Evolutionary conservation across 2,797 vertebrate species (phyloP).

Genomic region (Apogon talboti): DNA sequence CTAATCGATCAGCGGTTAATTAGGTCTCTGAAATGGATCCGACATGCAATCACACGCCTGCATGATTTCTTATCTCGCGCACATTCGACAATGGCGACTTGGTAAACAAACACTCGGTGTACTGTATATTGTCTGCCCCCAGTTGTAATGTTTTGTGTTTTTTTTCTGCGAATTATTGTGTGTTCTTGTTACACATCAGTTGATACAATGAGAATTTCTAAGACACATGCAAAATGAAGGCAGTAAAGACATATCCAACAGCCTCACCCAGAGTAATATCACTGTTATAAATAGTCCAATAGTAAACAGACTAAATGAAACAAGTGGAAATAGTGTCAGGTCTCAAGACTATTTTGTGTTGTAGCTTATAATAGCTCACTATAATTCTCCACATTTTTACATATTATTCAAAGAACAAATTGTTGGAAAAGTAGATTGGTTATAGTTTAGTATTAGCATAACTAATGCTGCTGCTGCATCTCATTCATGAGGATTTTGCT

Average conservation of each 20-base stretch:
- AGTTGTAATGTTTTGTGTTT: not conserved
- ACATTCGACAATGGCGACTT: constrained; percentile 19
- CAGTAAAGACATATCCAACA: not conserved
- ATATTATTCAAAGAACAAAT: not conserved
- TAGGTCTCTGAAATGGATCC: constrained; percentile 55
- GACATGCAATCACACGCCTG: constrained; percentile 48
- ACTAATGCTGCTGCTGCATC: not conserved
- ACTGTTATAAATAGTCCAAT: not conserved
- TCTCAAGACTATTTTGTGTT: not conserved
- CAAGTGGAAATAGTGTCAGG: not conserved
- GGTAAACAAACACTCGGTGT: constrained; percentile 17
- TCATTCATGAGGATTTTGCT: constrained; percentile 35
- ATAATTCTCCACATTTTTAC: not conserved
- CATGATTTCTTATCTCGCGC: constrained; percentile 17
- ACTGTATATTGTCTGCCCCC: not conserved
- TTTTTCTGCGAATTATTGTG: constrained; percentile 1
- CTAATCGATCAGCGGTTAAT: constrained; percentile 66
- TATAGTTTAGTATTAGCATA: constrained; percentile 8
- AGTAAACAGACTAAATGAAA: constrained; percentile 1
- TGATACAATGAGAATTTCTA: not conserved
- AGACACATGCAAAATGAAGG: constrained; percentile 5
- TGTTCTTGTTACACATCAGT: not conserved
- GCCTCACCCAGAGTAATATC: too few species aligned
- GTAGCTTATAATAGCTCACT: not conserved
- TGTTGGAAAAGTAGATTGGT: constrained; percentile 3